phyloP scores from a whole-genome alignment of 2,797 vertebrate species.

The Microcaecilia unicolor region DNA sequence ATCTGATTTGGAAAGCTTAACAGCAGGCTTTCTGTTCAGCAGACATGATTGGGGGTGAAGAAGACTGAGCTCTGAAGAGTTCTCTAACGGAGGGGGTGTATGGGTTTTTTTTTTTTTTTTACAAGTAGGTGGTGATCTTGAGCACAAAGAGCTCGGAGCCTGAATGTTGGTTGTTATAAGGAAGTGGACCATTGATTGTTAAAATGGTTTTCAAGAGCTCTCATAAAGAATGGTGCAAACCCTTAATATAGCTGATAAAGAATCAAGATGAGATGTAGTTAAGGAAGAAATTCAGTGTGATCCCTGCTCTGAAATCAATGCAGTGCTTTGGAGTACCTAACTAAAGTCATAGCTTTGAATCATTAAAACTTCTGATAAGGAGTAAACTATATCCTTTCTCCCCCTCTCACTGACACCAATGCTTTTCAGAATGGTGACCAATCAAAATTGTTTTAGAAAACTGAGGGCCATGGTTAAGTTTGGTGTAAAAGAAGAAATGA shows the following conservation, averaged over 20 bases:
- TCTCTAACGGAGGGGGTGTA: slow-evolving; percentile 3
- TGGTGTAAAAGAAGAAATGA: no score
- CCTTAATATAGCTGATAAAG: no score
- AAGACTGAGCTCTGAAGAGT: slow-evolving; percentile 27
- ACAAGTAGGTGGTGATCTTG: slow-evolving; percentile 25
- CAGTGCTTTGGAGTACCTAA: no score
- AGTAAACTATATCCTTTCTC: no score
- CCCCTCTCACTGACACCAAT: no score
- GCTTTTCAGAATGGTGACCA: no score
- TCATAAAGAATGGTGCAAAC: slow-evolving; percentile 2
- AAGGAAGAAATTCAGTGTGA: no score
- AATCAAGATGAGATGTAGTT: no score
- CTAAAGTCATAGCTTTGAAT: no score
- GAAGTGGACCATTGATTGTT: slow-evolving; percentile 29
- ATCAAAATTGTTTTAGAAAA: no score
- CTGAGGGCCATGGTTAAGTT: no score
- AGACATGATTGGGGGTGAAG: slow-evolving; percentile 11
- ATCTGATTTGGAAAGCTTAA: slow-evolving; percentile 23
- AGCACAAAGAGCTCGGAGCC: slow-evolving; percentile 22
- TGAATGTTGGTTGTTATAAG: slow-evolving; percentile 4
- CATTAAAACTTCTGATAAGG: no score
- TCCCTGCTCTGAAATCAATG: not conserved
- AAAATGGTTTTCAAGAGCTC: slow-evolving; percentile 27
- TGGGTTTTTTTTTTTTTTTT: not conserved
- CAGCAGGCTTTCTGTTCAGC: slow-evolving; percentile 29